phyloP scores from a whole-genome alignment of 2,888 invertebrate species.

The Apamea anceps region DNA sequence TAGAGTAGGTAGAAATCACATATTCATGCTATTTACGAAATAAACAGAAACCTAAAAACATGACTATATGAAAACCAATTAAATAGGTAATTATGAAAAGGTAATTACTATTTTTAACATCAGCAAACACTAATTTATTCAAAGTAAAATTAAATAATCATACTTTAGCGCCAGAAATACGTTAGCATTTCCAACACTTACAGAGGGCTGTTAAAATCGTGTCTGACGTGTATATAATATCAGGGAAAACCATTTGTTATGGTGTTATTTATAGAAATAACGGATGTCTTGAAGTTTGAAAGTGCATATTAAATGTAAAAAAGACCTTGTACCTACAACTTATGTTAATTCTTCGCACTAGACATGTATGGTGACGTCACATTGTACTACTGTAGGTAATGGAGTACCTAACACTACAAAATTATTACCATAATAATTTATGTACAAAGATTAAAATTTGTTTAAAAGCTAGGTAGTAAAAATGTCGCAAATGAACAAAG shows the following conservation, averaged over 20 bases:
- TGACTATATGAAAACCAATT: no score
- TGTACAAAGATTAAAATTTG: conserved; percentile 25
- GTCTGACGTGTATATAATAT: conserved; percentile 21
- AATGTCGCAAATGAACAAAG: background rate
- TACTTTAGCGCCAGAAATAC: conserved; percentile 66
- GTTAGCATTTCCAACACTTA: conserved; percentile 68
- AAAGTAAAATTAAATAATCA: conserved; percentile 14
- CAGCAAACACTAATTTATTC: background rate
- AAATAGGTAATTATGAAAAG: background rate
- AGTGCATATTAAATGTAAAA: conserved; percentile 10
- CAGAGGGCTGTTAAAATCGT: conserved; percentile 33
- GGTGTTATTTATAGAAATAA: conserved; percentile 43
- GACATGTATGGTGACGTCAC: conserved; percentile 9
- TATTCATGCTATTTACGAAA: background rate
- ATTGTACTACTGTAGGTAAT: background rate
- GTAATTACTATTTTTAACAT: background rate
- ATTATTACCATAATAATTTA: conserved; percentile 1
- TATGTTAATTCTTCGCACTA: conserved; percentile 15
- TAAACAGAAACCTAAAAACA: background rate
- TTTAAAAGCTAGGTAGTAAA: background rate
- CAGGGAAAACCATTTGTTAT: conserved; percentile 9
- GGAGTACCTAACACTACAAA: background rate
- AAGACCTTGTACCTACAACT: conserved; percentile 12
- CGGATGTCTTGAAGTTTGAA: conserved; percentile 26
- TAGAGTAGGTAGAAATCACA: no score